phyloP scores from a whole-genome alignment of 2,888 invertebrate genomes.

The Limnephilus marmoratus region DNA sequence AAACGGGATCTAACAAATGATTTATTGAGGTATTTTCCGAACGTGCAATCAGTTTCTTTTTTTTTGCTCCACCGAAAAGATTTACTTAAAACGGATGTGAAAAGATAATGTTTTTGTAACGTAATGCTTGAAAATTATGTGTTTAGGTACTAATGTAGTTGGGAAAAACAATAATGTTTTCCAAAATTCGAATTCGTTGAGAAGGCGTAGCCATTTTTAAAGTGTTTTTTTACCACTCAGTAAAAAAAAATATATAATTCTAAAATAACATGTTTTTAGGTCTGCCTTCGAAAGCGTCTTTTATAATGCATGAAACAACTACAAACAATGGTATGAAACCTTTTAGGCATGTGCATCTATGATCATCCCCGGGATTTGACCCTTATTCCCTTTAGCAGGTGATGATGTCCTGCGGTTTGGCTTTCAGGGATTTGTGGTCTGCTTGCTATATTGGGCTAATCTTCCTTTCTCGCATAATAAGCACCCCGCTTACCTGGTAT shows the following conservation, averaged over 20 bases:
- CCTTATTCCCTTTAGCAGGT: not conserved
- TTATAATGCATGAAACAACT: not conserved
- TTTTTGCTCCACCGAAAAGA: not conserved
- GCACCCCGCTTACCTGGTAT: not conserved
- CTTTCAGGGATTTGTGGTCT: not conserved
- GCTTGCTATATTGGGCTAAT: not conserved
- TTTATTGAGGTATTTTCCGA: not conserved
- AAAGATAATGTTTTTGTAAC: not conserved
- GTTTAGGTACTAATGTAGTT: too few species aligned
- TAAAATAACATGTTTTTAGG: not conserved
- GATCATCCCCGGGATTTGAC: not conserved
- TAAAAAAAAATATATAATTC: not conserved
- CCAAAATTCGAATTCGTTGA: not conserved
- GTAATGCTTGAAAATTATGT: too few species aligned
- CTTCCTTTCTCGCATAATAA: not conserved
- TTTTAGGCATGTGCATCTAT: not conserved
- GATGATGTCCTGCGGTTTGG: conserved; percentile 10
- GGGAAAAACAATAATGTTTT: too few species aligned
- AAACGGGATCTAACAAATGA: not conserved
- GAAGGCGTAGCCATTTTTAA: not conserved
- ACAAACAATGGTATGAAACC: not conserved
- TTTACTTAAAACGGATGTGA: not conserved
- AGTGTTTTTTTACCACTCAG: not conserved
- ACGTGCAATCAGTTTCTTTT: not conserved
- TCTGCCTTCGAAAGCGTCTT: not conserved